These are phyloP conservation scores for Phoxinus dragarum DNA, from an alignment of 2,797 vertebrate species.

Conservation along the genomic window DNA sequence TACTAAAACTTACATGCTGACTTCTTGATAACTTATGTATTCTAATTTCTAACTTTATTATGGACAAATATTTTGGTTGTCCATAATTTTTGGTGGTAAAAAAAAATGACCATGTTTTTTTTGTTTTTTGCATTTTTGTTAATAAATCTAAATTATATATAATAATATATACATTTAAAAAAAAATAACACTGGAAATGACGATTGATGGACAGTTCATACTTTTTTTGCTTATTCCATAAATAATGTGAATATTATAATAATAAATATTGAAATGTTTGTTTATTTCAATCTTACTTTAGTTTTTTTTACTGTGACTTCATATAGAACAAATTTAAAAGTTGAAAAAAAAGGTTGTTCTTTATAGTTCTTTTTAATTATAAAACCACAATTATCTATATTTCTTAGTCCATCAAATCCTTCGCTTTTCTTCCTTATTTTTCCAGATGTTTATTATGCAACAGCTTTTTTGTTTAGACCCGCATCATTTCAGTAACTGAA, in stretches of 20 bases:
- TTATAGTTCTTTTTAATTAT: not conserved
- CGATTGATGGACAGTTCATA: not conserved
- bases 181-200: not conserved
- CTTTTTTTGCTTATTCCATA: not conserved
- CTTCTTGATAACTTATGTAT: not conserved
- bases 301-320: not conserved
- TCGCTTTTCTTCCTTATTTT: not conserved
- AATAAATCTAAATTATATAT: not conserved
- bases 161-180: not conserved
- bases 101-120: too few relatives aligned
- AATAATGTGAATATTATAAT: not conserved
- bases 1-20: not conserved
- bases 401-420: not conserved
- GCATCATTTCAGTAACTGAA: not conserved
- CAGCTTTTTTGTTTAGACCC: not conserved
- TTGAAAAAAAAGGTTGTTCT: not conserved
- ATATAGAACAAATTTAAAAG: not conserved
- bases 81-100: too few relatives aligned
- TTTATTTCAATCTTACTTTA: not conserved
- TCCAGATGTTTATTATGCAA: conserved; percentile 5
- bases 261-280: not conserved
- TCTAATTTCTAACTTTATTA: not conserved
- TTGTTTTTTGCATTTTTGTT: not conserved
- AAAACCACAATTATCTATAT: not conserved
- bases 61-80: not conserved